Conservation (phyloP, 2,797 vertebrate species). For the Neomorphus geoffroyi region DNA sequence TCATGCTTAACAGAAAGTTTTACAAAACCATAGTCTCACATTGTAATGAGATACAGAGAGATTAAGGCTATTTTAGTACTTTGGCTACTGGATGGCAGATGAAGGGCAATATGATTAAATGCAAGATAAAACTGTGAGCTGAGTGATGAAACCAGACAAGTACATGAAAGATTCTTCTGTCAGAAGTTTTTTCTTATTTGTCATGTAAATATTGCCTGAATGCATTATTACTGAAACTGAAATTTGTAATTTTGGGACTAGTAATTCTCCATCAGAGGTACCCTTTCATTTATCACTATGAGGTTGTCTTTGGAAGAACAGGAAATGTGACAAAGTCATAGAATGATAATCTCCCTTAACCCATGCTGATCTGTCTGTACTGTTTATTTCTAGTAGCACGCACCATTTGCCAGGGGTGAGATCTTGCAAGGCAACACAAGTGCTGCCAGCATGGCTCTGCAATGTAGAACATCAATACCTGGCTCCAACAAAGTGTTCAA, state of each 20-base stretch:
- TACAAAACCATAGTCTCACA: conserved; percentile 30
- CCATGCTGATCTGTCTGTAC: neutral
- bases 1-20: conserved; percentile 58
- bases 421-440: neutral
- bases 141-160: conserved; percentile 55
- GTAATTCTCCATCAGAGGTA: neutral
- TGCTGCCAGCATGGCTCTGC: neutral
- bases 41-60: conserved; percentile 55
- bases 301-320: neutral
- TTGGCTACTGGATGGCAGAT: conserved; percentile 57
- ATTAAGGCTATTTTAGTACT: conserved; percentile 61
- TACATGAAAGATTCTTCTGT: conserved; percentile 53
- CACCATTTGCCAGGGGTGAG: neutral
- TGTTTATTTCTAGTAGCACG: neutral
- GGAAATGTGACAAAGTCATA: neutral
- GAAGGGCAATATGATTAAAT: conserved; percentile 65
- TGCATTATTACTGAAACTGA: conserved; percentile 10
- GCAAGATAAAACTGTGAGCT: conserved; percentile 57
- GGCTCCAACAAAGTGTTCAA: neutral
- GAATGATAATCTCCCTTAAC: neutral
- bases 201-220: conserved; percentile 61
- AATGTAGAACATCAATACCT: neutral
- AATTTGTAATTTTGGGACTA: conserved; percentile 33
- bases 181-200: conserved; percentile 51
- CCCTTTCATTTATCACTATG: conserved; percentile 17